phyloP scores from a whole-genome alignment of 2,113 vertebrate species.

The Percopsis transmontana region DNA sequence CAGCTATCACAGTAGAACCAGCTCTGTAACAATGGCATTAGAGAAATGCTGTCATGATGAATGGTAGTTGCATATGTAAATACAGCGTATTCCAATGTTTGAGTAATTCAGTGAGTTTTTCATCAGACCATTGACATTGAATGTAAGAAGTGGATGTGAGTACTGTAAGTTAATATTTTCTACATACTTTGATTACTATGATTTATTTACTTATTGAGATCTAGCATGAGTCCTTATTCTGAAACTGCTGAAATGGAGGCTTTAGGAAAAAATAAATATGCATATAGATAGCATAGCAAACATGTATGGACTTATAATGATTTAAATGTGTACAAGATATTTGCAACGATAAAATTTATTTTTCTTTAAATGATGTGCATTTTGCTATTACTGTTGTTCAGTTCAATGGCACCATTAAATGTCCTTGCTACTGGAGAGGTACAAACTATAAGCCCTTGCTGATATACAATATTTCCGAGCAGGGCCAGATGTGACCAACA shows the following conservation, averaged over 20 bases:
- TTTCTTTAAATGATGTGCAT: neutral
- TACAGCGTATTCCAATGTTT: too few relatives aligned
- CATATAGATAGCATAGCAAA: too few relatives aligned
- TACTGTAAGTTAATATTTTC: too few relatives aligned
- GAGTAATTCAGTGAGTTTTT: too few relatives aligned
- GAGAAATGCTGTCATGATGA: neutral
- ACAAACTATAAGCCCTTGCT: slow-evolving; percentile 29
- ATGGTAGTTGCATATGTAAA: too few relatives aligned
- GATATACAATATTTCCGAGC: neutral
- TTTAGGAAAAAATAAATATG: too few relatives aligned
- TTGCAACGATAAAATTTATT: neutral
- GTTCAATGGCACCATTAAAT: neutral
- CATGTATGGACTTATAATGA: neutral
- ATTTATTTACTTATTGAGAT: too few relatives aligned
- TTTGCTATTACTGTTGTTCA: neutral
- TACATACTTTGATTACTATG: too few relatives aligned
- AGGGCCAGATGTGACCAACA: slow-evolving; percentile 4
- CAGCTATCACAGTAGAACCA: slow-evolving; percentile 24
- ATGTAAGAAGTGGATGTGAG: too few relatives aligned
- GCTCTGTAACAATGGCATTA: neutral
- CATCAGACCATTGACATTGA: too few relatives aligned
- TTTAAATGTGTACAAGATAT: neutral
- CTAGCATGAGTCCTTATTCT: too few relatives aligned
- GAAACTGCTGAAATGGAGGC: too few relatives aligned
- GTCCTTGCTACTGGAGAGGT: slow-evolving; percentile 18